Percentiles rank a stretch among this genome's conserved stretches.
phyloP scores from a whole-genome alignment of 2,888 invertebrate genomes.

The Vesta saturnalis region DNA sequence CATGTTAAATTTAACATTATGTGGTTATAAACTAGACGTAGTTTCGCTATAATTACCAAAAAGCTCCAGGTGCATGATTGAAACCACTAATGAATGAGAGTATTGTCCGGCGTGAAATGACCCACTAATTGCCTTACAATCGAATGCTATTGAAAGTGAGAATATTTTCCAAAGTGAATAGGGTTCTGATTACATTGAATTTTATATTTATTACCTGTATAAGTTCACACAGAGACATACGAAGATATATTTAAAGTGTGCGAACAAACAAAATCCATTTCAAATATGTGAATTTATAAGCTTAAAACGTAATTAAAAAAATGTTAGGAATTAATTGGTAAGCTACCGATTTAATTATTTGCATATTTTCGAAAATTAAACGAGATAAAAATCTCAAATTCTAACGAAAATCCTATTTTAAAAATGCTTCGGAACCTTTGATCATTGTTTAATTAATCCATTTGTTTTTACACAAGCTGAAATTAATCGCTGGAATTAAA shows the following conservation, averaged over 20 bases:
- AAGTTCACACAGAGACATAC: slow-evolving; percentile 7
- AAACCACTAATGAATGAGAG: slow-evolving; percentile 58
- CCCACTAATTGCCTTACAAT: slow-evolving; percentile 62
- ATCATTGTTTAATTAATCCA: slow-evolving; percentile 52
- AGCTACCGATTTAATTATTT: slow-evolving; percentile 36
- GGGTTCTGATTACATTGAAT: slow-evolving; percentile 57
- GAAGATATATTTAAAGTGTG: slow-evolving; percentile 8
- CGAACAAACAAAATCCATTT: background rate
- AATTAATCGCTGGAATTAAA: slow-evolving; percentile 52
- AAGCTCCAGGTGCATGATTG: slow-evolving; percentile 37
- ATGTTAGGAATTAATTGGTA: slow-evolving; percentile 25
- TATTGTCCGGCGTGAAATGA: slow-evolving; percentile 62
- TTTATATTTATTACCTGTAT: slow-evolving; percentile 34
- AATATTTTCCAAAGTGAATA: slow-evolving; percentile 58
- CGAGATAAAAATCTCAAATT: slow-evolving; percentile 30
- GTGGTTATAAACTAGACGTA: slow-evolving; percentile 27
- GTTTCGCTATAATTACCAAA: slow-evolving; percentile 25
- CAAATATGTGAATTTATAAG: background rate
- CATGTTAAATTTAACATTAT: no score
- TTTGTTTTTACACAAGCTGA: slow-evolving; percentile 54
- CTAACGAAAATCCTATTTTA: slow-evolving; percentile 25
- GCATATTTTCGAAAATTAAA: slow-evolving; percentile 27
- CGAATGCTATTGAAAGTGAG: slow-evolving; percentile 56
- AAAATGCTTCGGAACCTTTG: slow-evolving; percentile 47
- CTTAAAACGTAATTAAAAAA: slow-evolving; percentile 21